A percentile compares a stretch with the other conserved stretches of the same genome.
Conservation (phyloP, 2,888 invertebrate genomes). For the Blomia tropicalis region DNA sequence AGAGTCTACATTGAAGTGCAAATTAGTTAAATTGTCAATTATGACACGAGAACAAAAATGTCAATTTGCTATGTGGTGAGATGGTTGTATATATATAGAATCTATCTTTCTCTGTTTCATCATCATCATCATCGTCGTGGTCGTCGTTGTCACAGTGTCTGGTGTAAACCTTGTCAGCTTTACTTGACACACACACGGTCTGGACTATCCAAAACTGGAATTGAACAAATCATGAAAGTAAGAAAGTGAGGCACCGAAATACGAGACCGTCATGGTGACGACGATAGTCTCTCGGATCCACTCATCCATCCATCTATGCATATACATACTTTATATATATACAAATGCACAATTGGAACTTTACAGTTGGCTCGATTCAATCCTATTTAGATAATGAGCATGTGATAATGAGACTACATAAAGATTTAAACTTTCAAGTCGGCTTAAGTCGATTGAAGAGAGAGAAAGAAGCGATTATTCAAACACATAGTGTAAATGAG, state of each 20-base stretch:
- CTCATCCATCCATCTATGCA: background rate
- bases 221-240: background rate
- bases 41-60: background rate
- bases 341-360: too few relatives aligned
- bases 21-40: conserved; percentile 2
- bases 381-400: conserved; percentile 13
- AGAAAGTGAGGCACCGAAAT: background rate
- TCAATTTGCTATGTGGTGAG: background rate
- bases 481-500: too few relatives aligned
- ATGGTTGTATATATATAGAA: background rate
- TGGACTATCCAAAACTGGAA: too few relatives aligned
- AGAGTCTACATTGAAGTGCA: conserved; percentile 3
- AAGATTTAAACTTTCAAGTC: too few relatives aligned
- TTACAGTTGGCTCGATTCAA: too few relatives aligned
- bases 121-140: too few relatives aligned
- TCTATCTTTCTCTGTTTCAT: background rate
- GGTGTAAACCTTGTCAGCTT: too few relatives aligned
- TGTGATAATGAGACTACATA: conserved; percentile 4
- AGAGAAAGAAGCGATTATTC: too few relatives aligned
- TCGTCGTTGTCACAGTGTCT: too few relatives aligned
- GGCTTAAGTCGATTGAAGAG: too few relatives aligned
- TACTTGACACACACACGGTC: too few relatives aligned
- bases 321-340: background rate
- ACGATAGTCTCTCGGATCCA: background rate
- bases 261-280: background rate